phyloP scores from a whole-genome alignment of 2,797 vertebrate genomes.

The Adelosebastes latens region DNA sequence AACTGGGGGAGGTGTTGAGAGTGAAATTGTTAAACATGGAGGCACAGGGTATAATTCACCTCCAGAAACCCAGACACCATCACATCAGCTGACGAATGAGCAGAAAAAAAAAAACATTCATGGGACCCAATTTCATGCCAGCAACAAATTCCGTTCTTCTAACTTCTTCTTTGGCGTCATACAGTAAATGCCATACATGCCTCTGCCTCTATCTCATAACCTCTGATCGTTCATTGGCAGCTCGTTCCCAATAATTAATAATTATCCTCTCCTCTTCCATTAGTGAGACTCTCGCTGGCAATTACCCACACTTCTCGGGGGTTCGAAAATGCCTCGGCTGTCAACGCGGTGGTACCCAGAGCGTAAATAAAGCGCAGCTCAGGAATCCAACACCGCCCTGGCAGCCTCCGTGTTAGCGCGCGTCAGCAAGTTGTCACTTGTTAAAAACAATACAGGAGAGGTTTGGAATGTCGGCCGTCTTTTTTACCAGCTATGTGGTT shows the following conservation, averaged over 20 bases:
- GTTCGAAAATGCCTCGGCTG: slow-evolving; percentile 60
- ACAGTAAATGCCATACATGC: slow-evolving; percentile 42
- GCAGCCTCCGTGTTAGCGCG: slow-evolving; percentile 57
- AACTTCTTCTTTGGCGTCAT: slow-evolving; percentile 1
- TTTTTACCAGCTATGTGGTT: slow-evolving; percentile 46
- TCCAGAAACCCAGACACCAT: slow-evolving; percentile 29
- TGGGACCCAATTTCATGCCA: slow-evolving; percentile 34
- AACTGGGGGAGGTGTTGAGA: slow-evolving; percentile 28
- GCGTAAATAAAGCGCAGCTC: slow-evolving; percentile 61
- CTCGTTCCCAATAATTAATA: slow-evolving; percentile 48
- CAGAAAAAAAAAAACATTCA: slow-evolving; percentile 20
- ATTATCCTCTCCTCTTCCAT: slow-evolving; percentile 48
- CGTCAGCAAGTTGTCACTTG: slow-evolving; percentile 76
- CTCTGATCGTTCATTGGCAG: slow-evolving; percentile 8
- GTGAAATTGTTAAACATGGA: slow-evolving; percentile 34
- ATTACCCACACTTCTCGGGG: slow-evolving; percentile 48
- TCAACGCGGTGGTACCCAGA: slow-evolving; percentile 66
- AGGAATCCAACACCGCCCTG: slow-evolving; percentile 70
- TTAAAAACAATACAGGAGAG: slow-evolving; percentile 74
- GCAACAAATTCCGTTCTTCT: slow-evolving; percentile 12
- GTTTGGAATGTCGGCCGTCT: slow-evolving; percentile 64
- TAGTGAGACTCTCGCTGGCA: slow-evolving; percentile 42
- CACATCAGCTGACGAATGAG: slow-evolving; percentile 44
- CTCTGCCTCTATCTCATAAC: slow-evolving; percentile 11
- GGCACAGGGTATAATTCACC: slow-evolving; percentile 26